Conservation (phyloP, 2,113 vertebrate species). For the Pyxicephalus adspersus region DNA sequence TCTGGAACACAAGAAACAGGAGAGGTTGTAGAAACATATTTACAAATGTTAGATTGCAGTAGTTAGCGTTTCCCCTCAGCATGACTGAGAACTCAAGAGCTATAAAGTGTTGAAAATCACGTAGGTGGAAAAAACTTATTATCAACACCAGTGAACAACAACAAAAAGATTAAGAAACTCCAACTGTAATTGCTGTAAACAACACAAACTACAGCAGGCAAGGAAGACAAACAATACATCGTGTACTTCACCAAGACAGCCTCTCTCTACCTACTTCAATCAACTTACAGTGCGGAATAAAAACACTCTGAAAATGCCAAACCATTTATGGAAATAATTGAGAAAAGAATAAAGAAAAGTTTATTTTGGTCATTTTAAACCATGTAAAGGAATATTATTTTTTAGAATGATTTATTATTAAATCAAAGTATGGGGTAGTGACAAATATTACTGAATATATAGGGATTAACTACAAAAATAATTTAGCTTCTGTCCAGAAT, state of each 20-base stretch:
- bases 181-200: constrained; percentile 49
- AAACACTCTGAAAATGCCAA: neutral
- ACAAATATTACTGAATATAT: too few relatives aligned
- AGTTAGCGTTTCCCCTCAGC: constrained; percentile 29
- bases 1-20: constrained; percentile 11
- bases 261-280: constrained; percentile 13
- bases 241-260: neutral
- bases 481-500: too few relatives aligned
- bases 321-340: neutral
- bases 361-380: too few relatives aligned
- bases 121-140: constrained; percentile 55
- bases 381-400: too few relatives aligned
- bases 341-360: too few relatives aligned
- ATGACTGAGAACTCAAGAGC: constrained; percentile 43
- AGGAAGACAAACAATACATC: constrained; percentile 27
- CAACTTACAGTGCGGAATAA: constrained; percentile 16
- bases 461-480: too few relatives aligned
- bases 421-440: too few relatives aligned
- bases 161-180: constrained; percentile 54
- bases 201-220: constrained; percentile 29
- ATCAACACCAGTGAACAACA: constrained; percentile 50
- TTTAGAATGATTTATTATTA: too few relatives aligned
- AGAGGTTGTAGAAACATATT: neutral
- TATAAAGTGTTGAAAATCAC: constrained; percentile 49
- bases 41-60: constrained; percentile 12